Percentiles rank a stretch among this genome's conserved stretches.
Evolutionary conservation across 2,888 invertebrate genomes (phyloP).

Genomic region (Phortica okadai): DNA sequence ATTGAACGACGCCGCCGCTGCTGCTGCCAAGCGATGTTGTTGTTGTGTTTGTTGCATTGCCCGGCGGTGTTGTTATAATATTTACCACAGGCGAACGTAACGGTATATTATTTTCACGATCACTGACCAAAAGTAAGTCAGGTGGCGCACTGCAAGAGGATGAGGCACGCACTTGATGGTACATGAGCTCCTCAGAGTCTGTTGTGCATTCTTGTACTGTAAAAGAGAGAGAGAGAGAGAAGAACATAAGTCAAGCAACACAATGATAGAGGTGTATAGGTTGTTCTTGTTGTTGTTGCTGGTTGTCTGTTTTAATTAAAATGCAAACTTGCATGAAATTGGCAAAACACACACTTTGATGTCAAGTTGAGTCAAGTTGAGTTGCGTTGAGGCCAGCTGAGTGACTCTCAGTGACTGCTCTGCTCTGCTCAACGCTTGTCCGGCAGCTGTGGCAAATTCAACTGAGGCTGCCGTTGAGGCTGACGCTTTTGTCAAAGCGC

Average conservation of each 20-base stretch:
- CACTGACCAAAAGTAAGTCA: slow-evolving; percentile 80
- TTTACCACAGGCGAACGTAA: slow-evolving; percentile 73
- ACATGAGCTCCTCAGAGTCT: slow-evolving; percentile 84
- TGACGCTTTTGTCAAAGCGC: background rate
- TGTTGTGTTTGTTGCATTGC: slow-evolving; percentile 57
- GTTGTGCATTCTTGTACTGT: slow-evolving; percentile 83
- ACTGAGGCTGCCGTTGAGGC: background rate
- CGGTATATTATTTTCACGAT: slow-evolving; percentile 77
- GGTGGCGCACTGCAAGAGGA: slow-evolving; percentile 82
- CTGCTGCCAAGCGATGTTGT: slow-evolving; percentile 47
- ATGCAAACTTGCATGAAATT: slow-evolving; percentile 68
- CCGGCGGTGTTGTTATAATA: slow-evolving; percentile 70
- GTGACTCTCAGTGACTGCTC: no score
- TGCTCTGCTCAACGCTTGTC: background rate
- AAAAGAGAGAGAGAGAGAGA: slow-evolving; percentile 33
- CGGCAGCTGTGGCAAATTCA: background rate
- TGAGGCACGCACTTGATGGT: slow-evolving; percentile 78
- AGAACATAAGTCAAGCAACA: background rate
- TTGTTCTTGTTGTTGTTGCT: background rate
- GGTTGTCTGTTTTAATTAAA: slow-evolving; percentile 58
- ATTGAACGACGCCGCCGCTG: background rate
- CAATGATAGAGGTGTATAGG: background rate
- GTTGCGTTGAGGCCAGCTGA: no score
- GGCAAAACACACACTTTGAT: slow-evolving; percentile 26
- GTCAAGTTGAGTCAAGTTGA: background rate